These are phyloP conservation scores for Luffia ferchaultella DNA, from an alignment of 2,888 invertebrate genomes.

Conservation along the genomic window DNA sequence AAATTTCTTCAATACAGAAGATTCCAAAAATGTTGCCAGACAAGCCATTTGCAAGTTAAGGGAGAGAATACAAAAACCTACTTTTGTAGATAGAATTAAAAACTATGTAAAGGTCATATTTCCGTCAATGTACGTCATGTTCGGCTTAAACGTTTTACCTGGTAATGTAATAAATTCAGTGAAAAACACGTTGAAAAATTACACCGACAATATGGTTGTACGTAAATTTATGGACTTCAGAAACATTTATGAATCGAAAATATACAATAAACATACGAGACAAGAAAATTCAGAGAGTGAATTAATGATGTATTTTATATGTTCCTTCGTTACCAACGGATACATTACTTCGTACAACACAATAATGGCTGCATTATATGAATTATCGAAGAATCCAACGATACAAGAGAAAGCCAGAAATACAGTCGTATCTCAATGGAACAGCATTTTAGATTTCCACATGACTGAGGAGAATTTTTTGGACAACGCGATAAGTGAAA, in stretches of 20 bases:
- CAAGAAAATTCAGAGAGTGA: conserved; percentile 27
- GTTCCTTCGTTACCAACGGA: conserved; percentile 46
- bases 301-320: conserved; percentile 33
- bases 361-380: conserved; percentile 38
- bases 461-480: conserved; percentile 29
- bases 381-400: conserved; percentile 35
- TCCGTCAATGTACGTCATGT: conserved; percentile 41
- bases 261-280: conserved; percentile 29
- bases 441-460: background rate
- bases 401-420: conserved; percentile 35
- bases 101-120: conserved; percentile 50
- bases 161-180: background rate
- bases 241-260: conserved; percentile 25
- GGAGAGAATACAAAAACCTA: conserved; percentile 29
- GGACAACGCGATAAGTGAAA: conserved; percentile 42
- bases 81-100: conserved; percentile 34
- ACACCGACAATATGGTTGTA: background rate
- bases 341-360: conserved; percentile 42
- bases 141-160: conserved; percentile 33
- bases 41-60: conserved; percentile 19
- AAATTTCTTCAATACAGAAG: background rate
- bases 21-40: background rate
- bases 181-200: background rate
- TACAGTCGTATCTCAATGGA: conserved; percentile 18
- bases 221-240: background rate